phyloP scores from a whole-genome alignment of 2,113 vertebrate genomes.

The Podarcis raffonei region DNA sequence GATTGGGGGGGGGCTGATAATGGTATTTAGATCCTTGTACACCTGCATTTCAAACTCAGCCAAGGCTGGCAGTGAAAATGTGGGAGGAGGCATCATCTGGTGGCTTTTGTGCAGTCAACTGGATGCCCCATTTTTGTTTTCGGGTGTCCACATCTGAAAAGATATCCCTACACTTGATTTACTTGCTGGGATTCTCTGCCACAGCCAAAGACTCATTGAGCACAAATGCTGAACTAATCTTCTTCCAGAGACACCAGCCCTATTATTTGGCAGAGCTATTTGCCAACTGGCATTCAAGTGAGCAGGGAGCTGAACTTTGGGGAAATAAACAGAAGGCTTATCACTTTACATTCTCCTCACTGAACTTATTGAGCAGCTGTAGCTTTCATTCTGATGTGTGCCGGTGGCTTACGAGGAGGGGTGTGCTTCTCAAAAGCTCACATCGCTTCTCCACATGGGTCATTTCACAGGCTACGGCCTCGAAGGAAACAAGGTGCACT shows the following conservation, averaged over 20 bases:
- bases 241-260: constrained; percentile 24
- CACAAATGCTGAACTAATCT: constrained; percentile 28
- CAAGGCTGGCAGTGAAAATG: constrained; percentile 48
- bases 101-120: constrained; percentile 20
- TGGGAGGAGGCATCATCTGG: constrained; percentile 46
- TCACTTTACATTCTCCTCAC: constrained; percentile 33
- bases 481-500: not conserved
- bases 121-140: constrained; percentile 26
- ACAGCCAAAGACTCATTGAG: constrained; percentile 10
- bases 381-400: not conserved
- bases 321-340: constrained; percentile 31
- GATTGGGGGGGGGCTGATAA: constrained; percentile 56
- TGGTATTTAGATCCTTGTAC: constrained; percentile 44
- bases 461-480: not conserved
- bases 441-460: not conserved
- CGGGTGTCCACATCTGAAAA: constrained; percentile 23
- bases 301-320: constrained; percentile 25
- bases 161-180: constrained; percentile 9
- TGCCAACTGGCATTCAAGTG: constrained; percentile 33
- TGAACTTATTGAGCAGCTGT: constrained; percentile 4
- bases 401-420: accelerated
- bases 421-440: not conserved
- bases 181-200: constrained; percentile 9
- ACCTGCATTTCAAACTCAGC: constrained; percentile 47
- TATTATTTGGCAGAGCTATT: constrained; percentile 22